Conservation (phyloP, 2,888 invertebrate species). For the Acanthosepion lycidas region DNA sequence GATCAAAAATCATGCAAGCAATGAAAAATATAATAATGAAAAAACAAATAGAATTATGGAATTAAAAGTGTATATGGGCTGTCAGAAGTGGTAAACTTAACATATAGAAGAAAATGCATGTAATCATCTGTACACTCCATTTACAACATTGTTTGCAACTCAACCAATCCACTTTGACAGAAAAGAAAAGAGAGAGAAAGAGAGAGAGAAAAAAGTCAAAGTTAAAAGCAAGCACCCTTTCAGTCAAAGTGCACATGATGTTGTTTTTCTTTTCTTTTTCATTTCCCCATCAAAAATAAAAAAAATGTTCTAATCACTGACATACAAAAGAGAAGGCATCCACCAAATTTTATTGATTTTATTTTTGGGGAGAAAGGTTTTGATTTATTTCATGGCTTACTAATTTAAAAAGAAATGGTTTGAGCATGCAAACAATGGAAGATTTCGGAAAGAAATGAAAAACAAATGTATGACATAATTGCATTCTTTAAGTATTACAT, state of each 20-base stretch:
- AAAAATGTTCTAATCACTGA: neutral
- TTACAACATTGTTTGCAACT: too few relatives aligned
- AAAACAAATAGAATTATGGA: neutral
- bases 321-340: slow-evolving; percentile 1
- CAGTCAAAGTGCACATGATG: neutral
- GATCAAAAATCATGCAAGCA: neutral
- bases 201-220: neutral
- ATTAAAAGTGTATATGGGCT: neutral
- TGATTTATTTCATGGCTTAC: neutral
- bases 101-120: neutral
- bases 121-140: too few relatives aligned
- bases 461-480: neutral
- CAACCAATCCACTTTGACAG: neutral
- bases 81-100: neutral
- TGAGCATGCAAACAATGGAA: neutral
- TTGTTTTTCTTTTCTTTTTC: neutral
- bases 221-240: neutral
- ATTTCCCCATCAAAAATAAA: neutral
- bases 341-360: slow-evolving; percentile 18
- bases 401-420: neutral
- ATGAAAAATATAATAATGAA: neutral
- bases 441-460: neutral
- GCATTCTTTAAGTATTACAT: neutral
- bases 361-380: neutral
- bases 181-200: neutral